Base-by-base conservation (phyloP, 2,888 invertebrate genomes). In the Xestia c-nigrum region DNA sequence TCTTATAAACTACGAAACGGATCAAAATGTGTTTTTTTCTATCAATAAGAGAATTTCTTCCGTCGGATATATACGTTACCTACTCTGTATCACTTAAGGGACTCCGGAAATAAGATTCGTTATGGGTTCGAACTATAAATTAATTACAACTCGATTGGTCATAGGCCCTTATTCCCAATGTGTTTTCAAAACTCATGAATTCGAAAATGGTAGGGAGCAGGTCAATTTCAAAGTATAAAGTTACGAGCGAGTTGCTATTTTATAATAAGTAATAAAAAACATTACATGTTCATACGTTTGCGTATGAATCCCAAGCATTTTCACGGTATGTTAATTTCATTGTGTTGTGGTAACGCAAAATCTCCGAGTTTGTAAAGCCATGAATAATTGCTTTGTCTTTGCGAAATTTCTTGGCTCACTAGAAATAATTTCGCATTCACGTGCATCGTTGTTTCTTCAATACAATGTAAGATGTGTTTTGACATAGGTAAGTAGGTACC, bases 331-430 rank as follows among this genome's bases (percentile, higher is more conserved):
- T 59, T 75, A 43, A 85, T 72, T 59, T 70, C 31, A 66, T 72
- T 83, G 75, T 72, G 16, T 64, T 74, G 63, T 66, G 12, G 38
- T 55, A 31, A 81, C 52, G 43, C 40, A 66, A 75, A 64, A 80
- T 72, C 47, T 75, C 72, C 14, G 59, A 59, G 57, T 70, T 52
- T 14, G 65, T 50, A 43, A 0, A 63, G 52, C 55, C 70, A 70
- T 72, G 46, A 81, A 70, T 76, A 80, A 75, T 75, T 80, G n/a
- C 63, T 63, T 72, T 80, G 69, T 57, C 24, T 64, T 66, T 38
- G 38, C 64, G 74, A 71, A 81, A 73, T 72, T 67, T 57, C 70
- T 79, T 70, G 63, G 52, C 80, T 55, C 47, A 74, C n/a, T 16
- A 71, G 31, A 74, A 79, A 76, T 40, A 50, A 16, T 43, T 72